Base-by-base conservation (phyloP, 2,888 invertebrate genomes). In the Eupithecia dodoneata region DNA sequence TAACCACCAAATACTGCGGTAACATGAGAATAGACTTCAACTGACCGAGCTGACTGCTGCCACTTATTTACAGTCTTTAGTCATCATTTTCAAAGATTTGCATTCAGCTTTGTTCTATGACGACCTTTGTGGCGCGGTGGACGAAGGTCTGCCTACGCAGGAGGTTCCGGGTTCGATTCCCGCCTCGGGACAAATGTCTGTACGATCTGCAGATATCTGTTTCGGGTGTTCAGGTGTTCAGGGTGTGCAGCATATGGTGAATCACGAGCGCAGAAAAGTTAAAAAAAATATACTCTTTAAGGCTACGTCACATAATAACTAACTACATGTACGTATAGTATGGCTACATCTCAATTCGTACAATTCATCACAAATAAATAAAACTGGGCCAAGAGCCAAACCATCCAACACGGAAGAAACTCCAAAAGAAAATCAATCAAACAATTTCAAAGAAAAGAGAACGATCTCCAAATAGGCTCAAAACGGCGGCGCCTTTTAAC, bases 391-490 rank as follows among this genome's bases (percentile, higher is more conserved):
- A 49, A 69, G 15, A 69, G 76, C 74, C 77, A 79, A 72, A 76
- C 59, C 59, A 74, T 74, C 66, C 67, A 77, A 78, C 73, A 63
- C 67, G 59, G 44, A 74, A 79, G 18, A 74, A 74, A 74, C 42
- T 30, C 63, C 5, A 72, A 74, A 79, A 71, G 74, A 76, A 74
- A 76, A 79, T 81, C 76, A 77, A 81, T 81, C 79, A 79, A 80
- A 79, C 44, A 67, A 78, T 75, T 76, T 77, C 81, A 80, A 78
- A 84, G 82, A 81, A 81, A 79, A 83, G 84, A 86, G 83, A 81
- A 82, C 80, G 81, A 80, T 78, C 81, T 82, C 78, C 84, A 83
- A 86, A 83, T 85, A 84, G 84, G 83, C 81, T 79, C 81, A 82
- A 84, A 82, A 78, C 78, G 45, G 18, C 74, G 81, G 80, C 81